Conservation (phyloP, 2,113 vertebrate genomes). For the Nymphicus hollandicus region DNA sequence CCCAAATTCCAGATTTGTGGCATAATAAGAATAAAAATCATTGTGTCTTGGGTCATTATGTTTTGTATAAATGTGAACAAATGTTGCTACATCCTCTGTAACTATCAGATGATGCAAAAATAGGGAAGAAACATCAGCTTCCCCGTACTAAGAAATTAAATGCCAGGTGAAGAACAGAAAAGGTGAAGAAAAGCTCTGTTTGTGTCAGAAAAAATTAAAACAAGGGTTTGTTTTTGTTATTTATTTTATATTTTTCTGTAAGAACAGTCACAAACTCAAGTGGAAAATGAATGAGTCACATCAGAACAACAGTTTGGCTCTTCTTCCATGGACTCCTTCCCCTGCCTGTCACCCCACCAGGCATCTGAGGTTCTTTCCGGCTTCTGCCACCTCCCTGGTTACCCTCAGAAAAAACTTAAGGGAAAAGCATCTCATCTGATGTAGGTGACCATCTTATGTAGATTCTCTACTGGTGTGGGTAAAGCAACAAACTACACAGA, state of each 20-base stretch:
- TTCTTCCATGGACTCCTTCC: background rate
- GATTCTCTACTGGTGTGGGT: background rate
- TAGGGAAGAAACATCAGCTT: background rate
- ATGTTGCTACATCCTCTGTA: background rate
- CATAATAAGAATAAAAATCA: background rate
- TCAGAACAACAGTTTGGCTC: background rate
- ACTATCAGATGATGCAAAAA: background rate
- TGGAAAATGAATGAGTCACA: slow-evolving; percentile 30
- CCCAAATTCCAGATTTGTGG: background rate
- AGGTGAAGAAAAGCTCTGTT: background rate
- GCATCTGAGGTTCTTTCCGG: background rate
- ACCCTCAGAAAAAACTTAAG: background rate
- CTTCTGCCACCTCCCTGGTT: background rate
- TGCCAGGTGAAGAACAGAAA: background rate
- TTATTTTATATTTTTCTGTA: background rate
- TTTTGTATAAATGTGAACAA: background rate
- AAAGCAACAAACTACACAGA: background rate
- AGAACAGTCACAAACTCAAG: background rate
- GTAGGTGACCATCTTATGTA: background rate
- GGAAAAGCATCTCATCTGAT: background rate
- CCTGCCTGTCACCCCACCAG: background rate
- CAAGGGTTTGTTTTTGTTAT: background rate
- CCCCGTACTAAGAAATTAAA: background rate
- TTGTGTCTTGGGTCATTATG: background rate
- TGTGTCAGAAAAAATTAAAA: background rate